Base-by-base conservation (phyloP, 1,140 invertebrate genomes). In the Helicoverpa zea region DNA sequence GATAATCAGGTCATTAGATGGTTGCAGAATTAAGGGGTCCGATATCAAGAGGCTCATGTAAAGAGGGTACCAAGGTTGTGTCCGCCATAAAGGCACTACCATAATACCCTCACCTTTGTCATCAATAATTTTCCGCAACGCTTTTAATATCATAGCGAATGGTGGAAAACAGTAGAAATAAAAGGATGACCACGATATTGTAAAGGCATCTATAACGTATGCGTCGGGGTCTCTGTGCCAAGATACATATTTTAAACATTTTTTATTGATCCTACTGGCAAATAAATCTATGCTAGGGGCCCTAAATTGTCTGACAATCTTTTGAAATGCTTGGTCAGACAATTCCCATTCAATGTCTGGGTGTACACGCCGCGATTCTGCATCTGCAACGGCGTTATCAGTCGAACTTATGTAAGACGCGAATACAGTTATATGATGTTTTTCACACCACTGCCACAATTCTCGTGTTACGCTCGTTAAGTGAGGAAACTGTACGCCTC, bases 291-390 rank as follows among this genome's bases (percentile, higher is more conserved):
- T 5, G 13, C n/a, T 13, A 54, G 52, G 52, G 3, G 0, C 4
- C 4, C 52, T 14, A n/a, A 54, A 54, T 54, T 13, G n/a, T 3
- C 4, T 5, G 14, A 54, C 52, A 14, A 14, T 54, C n/a, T 54
- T 54, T 14, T 54, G 52, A n/a, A 13, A 54, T 14, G 52, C 52
- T 4, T 14, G 4, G n/a, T n/a, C 52, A 54, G 52, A 35, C 35
- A 35, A 35, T n/a, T 54, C 52, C 52, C 52, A 54, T 54, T 54
- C 52, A n/a, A 54, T n/a, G n/a, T 54, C 52, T 14, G 52, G 52
- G 12, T 54, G 52, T 54, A 54, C 12, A 5, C 52, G 52, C 12
- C 52, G 11, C 13, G 52, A 54, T 3, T 54, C 52, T 54, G 52
- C 52, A 13, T 54, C 52, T n/a, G 52, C 52, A 5, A 54, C 5